Evolutionary conservation across 2,797 vertebrate species (phyloP), one percentile per base, ranked within the genome.

Genomic region (Eulemur albifrons): DNA sequence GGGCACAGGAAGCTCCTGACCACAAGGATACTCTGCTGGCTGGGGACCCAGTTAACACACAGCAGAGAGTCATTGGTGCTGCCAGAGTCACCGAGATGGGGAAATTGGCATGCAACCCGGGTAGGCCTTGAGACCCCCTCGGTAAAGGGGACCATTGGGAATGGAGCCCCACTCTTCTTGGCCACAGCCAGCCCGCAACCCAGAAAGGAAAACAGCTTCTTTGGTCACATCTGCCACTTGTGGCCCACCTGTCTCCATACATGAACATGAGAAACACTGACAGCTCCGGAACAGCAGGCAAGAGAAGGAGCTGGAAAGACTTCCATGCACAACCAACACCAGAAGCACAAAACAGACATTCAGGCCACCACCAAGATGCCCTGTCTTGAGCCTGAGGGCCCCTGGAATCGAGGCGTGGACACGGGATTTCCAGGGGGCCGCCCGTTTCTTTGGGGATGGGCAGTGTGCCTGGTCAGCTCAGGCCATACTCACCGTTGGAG

Each of bases 401-500:
- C n/a, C 63, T 1, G 3, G 79, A 15, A 20, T 6, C 7, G 0
- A 30, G 82, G 1, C 0, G 0, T 20, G 2, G 27, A 13, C 2
- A 7, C 15, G 18, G 23, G 15, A 13, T 5, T 5, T 27, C 12
- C 30, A 4, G 35, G 67, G 38, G 20, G 27, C 30, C 0, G 0
- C 52, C 21, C 0, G n/a, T 20, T 1, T n/a, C 70, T 1, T 2
- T 0, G 7, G 11, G 5, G 7, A 7, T 4, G 40, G 25, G 15
- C 32, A 18, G 17, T 0, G 3, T 0, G 45, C 7, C 18, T 48
- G 12, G n/a, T 4, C 11, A 7, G n/a, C 23, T 4, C 4, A 20
- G 0, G 10, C 14, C 4, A 40, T 20, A 98, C 99, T 99, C 98
- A 99, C 99, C 99, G n/a, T 99, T 99, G 81, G 99, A 99, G 98